Evolutionary conservation across 2,113 vertebrate species (phyloP), one percentile per base, ranked within the genome.

Genomic region (Neogobius melanostomus): DNA sequence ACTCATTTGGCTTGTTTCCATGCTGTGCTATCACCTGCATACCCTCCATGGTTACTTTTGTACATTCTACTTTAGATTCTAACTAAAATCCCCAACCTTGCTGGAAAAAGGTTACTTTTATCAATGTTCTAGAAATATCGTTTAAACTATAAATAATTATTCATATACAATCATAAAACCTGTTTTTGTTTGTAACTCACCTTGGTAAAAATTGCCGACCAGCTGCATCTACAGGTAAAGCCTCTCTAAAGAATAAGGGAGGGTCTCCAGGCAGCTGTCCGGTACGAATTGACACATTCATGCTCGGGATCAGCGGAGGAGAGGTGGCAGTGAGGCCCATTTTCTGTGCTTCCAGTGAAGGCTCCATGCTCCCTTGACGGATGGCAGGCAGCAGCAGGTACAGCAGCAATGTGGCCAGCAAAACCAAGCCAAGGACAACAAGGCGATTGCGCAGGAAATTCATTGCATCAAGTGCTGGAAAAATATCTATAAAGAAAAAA

Each of bases 191-290:
- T 43, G 15, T 75, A 47, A 5, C 90, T 85, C 78, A 97, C 96
- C 94, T 96, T 53, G 93, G 85, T 11, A 91, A 67, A 49, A 92
- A 86, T 72, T 86, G 78, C 17, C 85, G 69, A 11, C 93, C 89
- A 0, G 89, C 42, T 46, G 52, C 84, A 65, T 85, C 91, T 17
- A 92, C 66, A 0, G 94, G 91, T 5, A 95, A 66, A 16, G 90
- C 93, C 86, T 98, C 96, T 64, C 97, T 88, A 87, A 97, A 99
- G 85, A 97, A 97, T 47, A 98, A 68, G 0, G 94, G 93, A 1
- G 93, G 89, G 76, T 93, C 88, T 2, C 95, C 94, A 0, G 86
- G 89, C 1, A 93, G 83, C 77, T 91, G 90, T 8, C 94, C 93
- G 0, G 84, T 91, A 28, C 91, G 90, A n/a, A 92, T 78, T 0